These are phyloP conservation scores for Caradrina kadenii DNA, from an alignment of 2,888 invertebrate species.

Conservation along the genomic window DNA sequence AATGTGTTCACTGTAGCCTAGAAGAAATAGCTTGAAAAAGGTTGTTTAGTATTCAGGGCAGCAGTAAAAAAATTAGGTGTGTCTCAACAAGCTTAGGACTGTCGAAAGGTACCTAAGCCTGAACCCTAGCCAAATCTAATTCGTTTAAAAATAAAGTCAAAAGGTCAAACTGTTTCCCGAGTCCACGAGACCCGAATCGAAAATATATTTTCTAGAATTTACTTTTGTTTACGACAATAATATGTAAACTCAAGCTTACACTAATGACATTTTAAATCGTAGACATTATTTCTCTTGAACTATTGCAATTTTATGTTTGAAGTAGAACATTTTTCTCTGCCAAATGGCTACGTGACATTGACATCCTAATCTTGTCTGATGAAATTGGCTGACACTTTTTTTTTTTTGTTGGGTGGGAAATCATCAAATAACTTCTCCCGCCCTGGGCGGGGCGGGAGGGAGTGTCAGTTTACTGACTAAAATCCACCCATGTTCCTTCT, in stretches of 20 bases:
- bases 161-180: constrained; percentile 30
- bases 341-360: constrained; percentile 29
- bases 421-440: too few relatives aligned
- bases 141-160: constrained; percentile 16
- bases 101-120: constrained; percentile 7
- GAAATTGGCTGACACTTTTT: too few relatives aligned
- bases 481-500: too few relatives aligned
- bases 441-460: too few relatives aligned
- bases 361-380: neutral
- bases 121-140: constrained; percentile 4
- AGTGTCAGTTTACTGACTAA: too few relatives aligned
- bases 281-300: constrained; percentile 11
- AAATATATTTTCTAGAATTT: constrained; percentile 8
- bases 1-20: neutral
- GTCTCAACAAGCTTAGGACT: constrained; percentile 5
- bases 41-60: constrained; percentile 29
- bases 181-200: constrained; percentile 12
- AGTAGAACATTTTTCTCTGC: constrained; percentile 1
- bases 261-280: constrained; percentile 27
- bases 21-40: neutral
- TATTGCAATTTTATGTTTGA: constrained; percentile 16
- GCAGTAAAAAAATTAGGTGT: constrained; percentile 15
- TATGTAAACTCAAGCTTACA: constrained; percentile 17
- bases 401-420: too few relatives aligned
- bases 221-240: constrained; percentile 23